Evolutionary conservation across 2,113 vertebrate genomes (phyloP).

Genomic region (Galbula dea): DNA sequence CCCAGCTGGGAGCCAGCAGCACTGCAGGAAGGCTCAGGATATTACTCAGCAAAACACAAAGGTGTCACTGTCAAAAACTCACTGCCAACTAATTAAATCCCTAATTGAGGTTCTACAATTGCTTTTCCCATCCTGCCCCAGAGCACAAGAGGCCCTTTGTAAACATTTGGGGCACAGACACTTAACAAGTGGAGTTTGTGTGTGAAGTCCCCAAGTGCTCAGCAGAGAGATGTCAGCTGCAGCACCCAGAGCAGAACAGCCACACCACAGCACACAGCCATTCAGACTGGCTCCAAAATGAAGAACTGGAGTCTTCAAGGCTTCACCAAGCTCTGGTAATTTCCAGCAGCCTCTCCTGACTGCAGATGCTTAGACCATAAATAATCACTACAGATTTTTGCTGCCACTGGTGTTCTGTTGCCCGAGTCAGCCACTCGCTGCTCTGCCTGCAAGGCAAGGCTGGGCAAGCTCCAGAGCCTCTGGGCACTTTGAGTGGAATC

Average conservation of each 20-base stretch:
- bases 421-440: background rate
- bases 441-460: slow-evolving; percentile 19
- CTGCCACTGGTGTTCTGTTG: background rate
- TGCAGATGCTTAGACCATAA: slow-evolving; percentile 21
- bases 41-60: background rate
- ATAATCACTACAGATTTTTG: slow-evolving; percentile 6
- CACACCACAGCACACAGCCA: background rate
- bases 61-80: background rate
- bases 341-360: slow-evolving; percentile 3
- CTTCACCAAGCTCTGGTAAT: background rate
- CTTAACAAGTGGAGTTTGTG: background rate
- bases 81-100: background rate
- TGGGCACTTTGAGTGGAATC: slow-evolving; percentile 19
- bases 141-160: background rate
- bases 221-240: background rate
- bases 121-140: background rate
- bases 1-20: too few species aligned
- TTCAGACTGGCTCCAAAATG: background rate
- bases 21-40: too few species aligned
- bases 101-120: background rate
- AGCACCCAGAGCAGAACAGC: background rate
- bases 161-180: background rate
- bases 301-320: background rate
- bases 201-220: fast-evolving
- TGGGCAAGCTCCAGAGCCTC: background rate